Conservation (phyloP, 2,797 vertebrate species). For the Varecia variegata region DNA sequence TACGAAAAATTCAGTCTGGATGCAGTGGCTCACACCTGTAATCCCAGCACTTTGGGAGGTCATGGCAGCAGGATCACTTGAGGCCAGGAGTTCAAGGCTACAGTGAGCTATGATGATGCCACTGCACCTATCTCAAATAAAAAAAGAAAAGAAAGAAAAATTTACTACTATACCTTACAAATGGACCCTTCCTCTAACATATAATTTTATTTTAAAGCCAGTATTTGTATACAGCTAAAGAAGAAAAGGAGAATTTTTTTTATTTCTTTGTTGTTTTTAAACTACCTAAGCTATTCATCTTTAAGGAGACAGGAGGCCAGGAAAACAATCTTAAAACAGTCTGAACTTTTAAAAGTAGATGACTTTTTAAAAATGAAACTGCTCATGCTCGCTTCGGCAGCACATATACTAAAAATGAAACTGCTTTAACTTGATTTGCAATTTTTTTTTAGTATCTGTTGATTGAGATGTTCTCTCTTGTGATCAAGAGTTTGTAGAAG, state of each 20-base stretch:
- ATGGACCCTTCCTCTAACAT: not conserved
- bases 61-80: too few species aligned
- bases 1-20: not conserved
- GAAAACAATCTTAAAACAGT: conserved; percentile 11
- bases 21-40: not conserved
- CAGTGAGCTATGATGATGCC: too few species aligned
- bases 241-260: too few species aligned
- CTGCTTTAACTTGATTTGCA: conserved; percentile 20
- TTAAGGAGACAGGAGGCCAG: not conserved
- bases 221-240: too few species aligned
- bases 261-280: not conserved
- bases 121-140: too few species aligned
- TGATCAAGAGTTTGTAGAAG: not conserved
- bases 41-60: not conserved
- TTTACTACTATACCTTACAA: not conserved
- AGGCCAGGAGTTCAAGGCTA: too few species aligned
- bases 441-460: not conserved
- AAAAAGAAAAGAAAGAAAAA: not conserved
- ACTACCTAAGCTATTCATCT: not conserved
- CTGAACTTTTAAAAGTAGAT: conserved; percentile 27
- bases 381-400: too few species aligned
- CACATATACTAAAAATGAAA: not conserved
- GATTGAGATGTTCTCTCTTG: not conserved
- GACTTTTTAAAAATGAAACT: not conserved
- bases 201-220: not conserved